Evolutionary conservation across 2,113 vertebrate species (phyloP).

Genomic region (Platichthys stellatus): DNA sequence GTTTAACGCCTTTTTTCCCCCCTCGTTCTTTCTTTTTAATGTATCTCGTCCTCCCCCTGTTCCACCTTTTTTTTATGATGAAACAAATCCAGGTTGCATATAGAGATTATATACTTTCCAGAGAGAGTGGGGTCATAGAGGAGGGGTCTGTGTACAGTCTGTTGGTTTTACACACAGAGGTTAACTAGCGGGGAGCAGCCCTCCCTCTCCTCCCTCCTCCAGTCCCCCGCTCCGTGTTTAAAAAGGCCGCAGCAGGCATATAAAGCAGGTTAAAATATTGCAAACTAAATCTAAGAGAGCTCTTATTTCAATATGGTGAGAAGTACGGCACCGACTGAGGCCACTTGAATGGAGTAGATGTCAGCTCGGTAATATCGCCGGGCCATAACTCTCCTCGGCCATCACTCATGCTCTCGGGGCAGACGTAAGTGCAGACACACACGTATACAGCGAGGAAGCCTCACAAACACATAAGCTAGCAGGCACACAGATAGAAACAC

Average conservation of each 20-base stretch:
- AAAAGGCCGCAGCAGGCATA: slow-evolving; percentile 42
- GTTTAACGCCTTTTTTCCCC: slow-evolving; percentile 47
- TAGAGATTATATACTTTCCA: slow-evolving; percentile 39
- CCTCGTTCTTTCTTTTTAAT: slow-evolving; percentile 14
- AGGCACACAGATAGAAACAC: neutral
- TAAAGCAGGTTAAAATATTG: slow-evolving; percentile 81
- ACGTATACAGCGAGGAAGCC: slow-evolving; percentile 35
- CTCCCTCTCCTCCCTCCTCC: slow-evolving; percentile 9
- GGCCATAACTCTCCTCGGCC: slow-evolving; percentile 82
- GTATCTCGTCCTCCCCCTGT: slow-evolving; percentile 3
- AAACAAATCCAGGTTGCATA: slow-evolving; percentile 55
- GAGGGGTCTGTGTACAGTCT: slow-evolving; percentile 41
- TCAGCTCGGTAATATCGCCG: slow-evolving; percentile 78
- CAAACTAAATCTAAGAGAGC: slow-evolving; percentile 76
- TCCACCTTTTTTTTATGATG: slow-evolving; percentile 56
- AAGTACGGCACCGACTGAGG: slow-evolving; percentile 63
- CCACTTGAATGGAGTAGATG: slow-evolving; percentile 79
- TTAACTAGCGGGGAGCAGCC: slow-evolving; percentile 61
- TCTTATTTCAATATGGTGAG: slow-evolving; percentile 73
- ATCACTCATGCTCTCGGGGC: slow-evolving; percentile 77
- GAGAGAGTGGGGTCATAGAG: slow-evolving; percentile 67
- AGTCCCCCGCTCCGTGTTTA: slow-evolving; percentile 29
- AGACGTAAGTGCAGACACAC: slow-evolving; percentile 63
- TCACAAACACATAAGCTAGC: slow-evolving; percentile 49
- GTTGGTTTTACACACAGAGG: slow-evolving; percentile 69